phyloP scores from a whole-genome alignment of 2,113 vertebrate genomes.

The Sminthopsis crassicaudata region DNA sequence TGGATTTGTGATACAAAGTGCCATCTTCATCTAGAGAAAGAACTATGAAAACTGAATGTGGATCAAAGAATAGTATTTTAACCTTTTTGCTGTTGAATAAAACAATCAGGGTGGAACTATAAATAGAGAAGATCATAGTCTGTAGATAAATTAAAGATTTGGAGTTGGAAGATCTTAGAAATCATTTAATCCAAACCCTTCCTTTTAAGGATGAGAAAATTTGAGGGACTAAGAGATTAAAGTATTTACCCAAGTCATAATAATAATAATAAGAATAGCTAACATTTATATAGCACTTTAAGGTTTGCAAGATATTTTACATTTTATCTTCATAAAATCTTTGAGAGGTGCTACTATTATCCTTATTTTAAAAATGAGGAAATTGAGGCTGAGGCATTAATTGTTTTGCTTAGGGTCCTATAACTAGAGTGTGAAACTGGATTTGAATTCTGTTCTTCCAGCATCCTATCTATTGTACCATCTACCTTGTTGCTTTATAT shows the following conservation, averaged over 20 bases:
- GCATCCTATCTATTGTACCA: background rate
- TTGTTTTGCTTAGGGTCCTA: background rate
- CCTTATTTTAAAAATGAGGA: background rate
- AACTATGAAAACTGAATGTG: too few species aligned
- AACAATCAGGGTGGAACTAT: too few species aligned
- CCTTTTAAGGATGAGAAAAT: background rate
- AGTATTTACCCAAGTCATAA: background rate
- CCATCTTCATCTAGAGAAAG: too few species aligned
- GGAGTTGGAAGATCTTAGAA: background rate
- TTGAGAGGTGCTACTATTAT: background rate
- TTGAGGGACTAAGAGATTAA: background rate
- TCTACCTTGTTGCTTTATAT: background rate
- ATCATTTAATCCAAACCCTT: background rate
- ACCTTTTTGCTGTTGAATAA: too few species aligned
- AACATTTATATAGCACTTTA: too few species aligned
- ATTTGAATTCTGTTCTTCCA: background rate
- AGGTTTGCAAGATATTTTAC: too few species aligned
- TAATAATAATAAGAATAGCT: background rate
- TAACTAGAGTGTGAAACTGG: background rate
- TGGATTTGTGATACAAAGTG: too few species aligned
- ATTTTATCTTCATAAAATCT: background rate
- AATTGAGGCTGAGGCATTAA: background rate
- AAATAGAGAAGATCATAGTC: background rate
- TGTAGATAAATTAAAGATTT: background rate
- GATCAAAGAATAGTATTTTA: too few species aligned